These are phyloP conservation scores for Drosophila neutralis DNA, from an alignment of 2,888 invertebrate genomes.

Conservation along the genomic window DNA sequence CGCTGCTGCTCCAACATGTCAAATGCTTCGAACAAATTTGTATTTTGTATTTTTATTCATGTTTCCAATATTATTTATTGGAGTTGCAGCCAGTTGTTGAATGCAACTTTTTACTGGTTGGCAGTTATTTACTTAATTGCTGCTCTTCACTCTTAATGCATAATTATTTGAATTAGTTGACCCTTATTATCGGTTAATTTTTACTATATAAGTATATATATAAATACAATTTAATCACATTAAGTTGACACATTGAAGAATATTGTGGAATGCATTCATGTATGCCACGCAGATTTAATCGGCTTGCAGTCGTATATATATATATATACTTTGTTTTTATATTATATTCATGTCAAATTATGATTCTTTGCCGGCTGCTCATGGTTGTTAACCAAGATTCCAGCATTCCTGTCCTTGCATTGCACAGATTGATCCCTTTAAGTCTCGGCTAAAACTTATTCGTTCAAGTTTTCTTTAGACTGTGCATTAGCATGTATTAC, in stretches of 20 bases:
- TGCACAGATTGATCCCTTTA: background rate
- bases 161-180: background rate
- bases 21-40: background rate
- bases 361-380: no score
- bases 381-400: background rate
- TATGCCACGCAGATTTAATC: background rate
- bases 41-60: background rate
- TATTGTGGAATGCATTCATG: background rate
- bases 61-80: background rate
- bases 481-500: background rate
- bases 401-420: background rate
- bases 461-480: background rate
- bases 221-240: background rate
- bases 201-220: background rate
- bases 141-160: background rate
- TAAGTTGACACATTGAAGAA: background rate
- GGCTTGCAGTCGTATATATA: no score
- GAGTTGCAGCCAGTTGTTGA: background rate
- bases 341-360: no score
- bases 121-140: background rate
- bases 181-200: background rate
- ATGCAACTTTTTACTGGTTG: background rate
- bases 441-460: background rate
- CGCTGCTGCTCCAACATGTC: constrained; percentile 2
- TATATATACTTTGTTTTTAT: background rate